These are phyloP conservation scores for Sinella curviseta DNA, from an alignment of 1,140 invertebrate species.

Conservation along the genomic window DNA sequence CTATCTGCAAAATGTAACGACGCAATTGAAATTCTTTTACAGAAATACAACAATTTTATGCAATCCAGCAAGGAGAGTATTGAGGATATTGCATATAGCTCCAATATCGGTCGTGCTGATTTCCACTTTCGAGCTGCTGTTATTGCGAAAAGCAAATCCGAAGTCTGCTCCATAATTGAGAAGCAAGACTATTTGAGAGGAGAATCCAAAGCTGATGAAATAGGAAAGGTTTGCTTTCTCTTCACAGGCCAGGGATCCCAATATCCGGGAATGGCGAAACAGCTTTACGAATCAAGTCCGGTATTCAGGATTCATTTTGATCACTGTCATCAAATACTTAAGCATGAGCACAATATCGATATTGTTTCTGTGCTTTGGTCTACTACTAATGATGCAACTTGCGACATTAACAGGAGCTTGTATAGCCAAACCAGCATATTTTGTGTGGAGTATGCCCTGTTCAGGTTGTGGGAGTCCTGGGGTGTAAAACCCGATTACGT, in stretches of 20 bases:
- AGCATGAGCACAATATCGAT: not conserved
- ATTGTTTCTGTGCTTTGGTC: not conserved
- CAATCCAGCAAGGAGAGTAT: not conserved
- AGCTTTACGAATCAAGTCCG: conserved; percentile 27
- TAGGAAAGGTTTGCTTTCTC: conserved; percentile 29
- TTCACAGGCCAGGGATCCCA: conserved; percentile 43
- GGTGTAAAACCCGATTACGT: not conserved
- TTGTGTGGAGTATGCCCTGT: not conserved
- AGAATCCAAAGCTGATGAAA: conserved; percentile 4
- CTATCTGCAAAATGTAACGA: conserved; percentile 13
- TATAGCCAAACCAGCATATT: not conserved
- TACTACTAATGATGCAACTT: not conserved
- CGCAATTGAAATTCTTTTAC: conserved; percentile 23
- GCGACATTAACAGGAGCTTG: not conserved
- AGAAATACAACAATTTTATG: conserved; percentile 20
- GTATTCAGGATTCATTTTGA: conserved; percentile 30
- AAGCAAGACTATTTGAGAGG: conserved; percentile 21
- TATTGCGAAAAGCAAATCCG: conserved; percentile 18
- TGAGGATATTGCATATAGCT: conserved; percentile 27
- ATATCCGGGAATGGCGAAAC: conserved; percentile 33
- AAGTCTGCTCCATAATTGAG: conserved; percentile 30
- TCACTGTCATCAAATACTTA: not conserved
- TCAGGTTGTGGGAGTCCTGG: not conserved
- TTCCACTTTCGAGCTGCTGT: conserved; percentile 29
- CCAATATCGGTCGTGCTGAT: conserved; percentile 37